Evolutionary conservation across 2,113 vertebrate genomes (phyloP).

Genomic region (Chlorodrepanis virens): DNA sequence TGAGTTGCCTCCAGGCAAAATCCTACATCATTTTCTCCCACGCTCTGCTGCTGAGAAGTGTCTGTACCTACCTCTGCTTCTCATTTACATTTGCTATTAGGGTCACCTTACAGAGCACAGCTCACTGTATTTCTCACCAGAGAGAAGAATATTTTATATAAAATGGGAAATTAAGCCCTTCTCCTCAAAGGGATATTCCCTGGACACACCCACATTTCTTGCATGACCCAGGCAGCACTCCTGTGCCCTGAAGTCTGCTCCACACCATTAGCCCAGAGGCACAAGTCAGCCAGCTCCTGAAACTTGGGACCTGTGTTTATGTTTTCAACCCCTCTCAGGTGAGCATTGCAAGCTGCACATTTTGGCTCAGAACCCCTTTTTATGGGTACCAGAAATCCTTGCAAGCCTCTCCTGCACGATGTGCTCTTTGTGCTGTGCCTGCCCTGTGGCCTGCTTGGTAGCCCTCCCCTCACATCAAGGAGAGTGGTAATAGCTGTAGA

Average conservation of each 20-base stretch:
- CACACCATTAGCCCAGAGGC: rapidly evolving
- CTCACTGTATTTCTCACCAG: not conserved
- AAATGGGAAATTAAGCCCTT: not conserved
- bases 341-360: rapidly evolving
- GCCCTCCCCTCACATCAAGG: not conserved
- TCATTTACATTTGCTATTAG: not conserved
- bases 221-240: not conserved
- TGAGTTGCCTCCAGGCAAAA: conserved; percentile 40
- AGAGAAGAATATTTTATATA: not conserved
- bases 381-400: not conserved
- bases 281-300: not conserved
- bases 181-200: not conserved
- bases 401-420: not conserved
- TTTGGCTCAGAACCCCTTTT: not conserved
- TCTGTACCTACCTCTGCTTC: not conserved
- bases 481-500: not conserved
- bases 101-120: not conserved
- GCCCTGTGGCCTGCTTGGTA: not conserved
- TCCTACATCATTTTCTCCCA: not conserved
- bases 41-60: not conserved
- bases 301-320: not conserved
- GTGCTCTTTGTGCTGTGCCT: not conserved
- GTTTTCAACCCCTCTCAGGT: not conserved
- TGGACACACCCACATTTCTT: not conserved
- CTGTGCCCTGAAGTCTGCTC: not conserved